Evolutionary conservation across 1,140 invertebrate species (phyloP), one percentile per base, ranked within the genome.

Genomic region (Brachionus koreanus): DNA sequence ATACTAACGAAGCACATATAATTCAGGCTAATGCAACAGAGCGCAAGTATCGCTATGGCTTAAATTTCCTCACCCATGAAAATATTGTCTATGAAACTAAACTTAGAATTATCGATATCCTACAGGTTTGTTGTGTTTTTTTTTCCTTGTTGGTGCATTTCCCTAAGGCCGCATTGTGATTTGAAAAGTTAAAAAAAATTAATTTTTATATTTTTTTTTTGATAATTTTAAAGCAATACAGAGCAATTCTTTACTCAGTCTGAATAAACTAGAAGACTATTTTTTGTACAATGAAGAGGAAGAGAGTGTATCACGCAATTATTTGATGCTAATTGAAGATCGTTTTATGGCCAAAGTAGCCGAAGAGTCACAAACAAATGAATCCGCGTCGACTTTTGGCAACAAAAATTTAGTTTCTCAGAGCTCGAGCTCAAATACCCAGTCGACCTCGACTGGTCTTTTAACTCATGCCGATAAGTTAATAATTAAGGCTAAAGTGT

Each of bases 71-170:
- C 35, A 69, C 35, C 29, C 65, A 79, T 65, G 76, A 23, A 65
- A 79, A 79, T 63, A 79, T 65, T 37, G 95, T 98, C n/a, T 97
- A 98, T 79, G 96, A 98, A 87, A 98, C 96, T 0, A 98, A 98
- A 88, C 90, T 98, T 23, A 98, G 98, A 89, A 98, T 98, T 79
- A 98, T 98, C 67, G 96, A 98, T 90, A 98, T 98, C 84, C 88
- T 98, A 57, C 94, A 96, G 91, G 93, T 94, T 87, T 74, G 69
- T 46, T 46, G 19, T 74, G 33, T 74, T 74, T 10, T 46, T 74
- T n/a, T n/a, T n/a, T n/a, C n/a, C n/a, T n/a, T n/a, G n/a, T n/a
- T 74, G 29, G 13, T 33, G 29, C 63, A 65, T 33, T 65, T 65
- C 33, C 25, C 25, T 12, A 65, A 33, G 25, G 25, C 63, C 63